Conservation (phyloP, 2,797 vertebrate genomes). For the Rhinatrema bivittatum region DNA sequence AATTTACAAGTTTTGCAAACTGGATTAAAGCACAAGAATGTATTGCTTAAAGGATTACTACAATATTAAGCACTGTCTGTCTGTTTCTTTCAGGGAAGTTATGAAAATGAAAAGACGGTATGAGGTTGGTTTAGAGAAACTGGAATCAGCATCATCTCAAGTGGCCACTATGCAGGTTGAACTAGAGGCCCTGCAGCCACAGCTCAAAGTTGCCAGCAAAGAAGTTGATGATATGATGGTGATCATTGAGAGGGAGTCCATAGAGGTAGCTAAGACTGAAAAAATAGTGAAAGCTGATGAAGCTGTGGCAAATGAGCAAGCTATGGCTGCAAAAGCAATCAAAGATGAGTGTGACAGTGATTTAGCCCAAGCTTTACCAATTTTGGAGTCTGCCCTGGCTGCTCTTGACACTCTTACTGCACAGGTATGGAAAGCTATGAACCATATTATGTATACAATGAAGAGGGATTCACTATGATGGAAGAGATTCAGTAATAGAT, state of each 20-base stretch:
- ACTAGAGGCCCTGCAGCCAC: constrained; percentile 79
- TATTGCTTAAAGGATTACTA: no score
- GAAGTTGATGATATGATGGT: constrained; percentile 81
- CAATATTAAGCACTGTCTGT: not conserved
- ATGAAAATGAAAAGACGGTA: constrained; percentile 78
- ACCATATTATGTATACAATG: accelerated
- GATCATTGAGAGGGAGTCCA: constrained; percentile 73
- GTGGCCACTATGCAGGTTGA: constrained; percentile 77
- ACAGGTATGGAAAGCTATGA: constrained; percentile 50
- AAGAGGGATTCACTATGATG: not conserved
- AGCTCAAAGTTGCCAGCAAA: constrained; percentile 70
- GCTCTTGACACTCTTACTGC: constrained; percentile 78
- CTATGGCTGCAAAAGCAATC: constrained; percentile 81
- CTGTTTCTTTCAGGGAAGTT: constrained; percentile 60
- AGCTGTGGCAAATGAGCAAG: constrained; percentile 72
- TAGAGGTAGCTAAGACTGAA: constrained; percentile 78
- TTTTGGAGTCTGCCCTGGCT: constrained; percentile 70
- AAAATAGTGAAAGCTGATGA: constrained; percentile 80
- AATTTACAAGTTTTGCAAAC: not conserved
- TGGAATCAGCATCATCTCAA: constrained; percentile 75
- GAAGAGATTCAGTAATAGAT: not conserved
- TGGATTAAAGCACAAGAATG: no score
- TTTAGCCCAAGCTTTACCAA: constrained; percentile 73
- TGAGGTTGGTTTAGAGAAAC: constrained; percentile 79
- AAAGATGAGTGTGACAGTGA: constrained; percentile 88